Conservation (phyloP, 2,888 invertebrate genomes). For the Agrotis segetum region DNA sequence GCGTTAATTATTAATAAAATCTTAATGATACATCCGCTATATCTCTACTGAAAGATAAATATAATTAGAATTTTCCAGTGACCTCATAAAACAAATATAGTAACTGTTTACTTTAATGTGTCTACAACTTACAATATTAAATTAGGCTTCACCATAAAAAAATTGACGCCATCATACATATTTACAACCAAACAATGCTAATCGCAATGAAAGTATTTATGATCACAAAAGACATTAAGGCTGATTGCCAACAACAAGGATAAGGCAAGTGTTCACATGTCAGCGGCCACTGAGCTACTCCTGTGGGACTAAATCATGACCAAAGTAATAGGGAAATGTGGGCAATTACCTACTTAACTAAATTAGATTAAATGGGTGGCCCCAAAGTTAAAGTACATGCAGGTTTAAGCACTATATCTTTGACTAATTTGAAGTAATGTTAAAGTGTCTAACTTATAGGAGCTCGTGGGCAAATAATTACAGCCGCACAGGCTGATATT, state of each 20-base stretch:
- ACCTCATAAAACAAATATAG: background rate
- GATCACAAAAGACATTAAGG: constrained; percentile 29
- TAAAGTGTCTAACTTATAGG: no score
- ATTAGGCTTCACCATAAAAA: background rate
- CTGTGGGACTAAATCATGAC: constrained; percentile 21
- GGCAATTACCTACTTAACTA: background rate
- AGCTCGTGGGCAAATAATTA: no score
- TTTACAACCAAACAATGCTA: constrained; percentile 15
- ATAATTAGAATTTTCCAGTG: constrained; percentile 4
- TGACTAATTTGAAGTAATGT: no score
- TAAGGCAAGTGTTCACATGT: constrained; percentile 8
- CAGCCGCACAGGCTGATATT: no score
- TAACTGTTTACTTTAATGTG: no score
- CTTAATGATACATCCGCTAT: constrained; percentile 7
- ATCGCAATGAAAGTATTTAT: constrained; percentile 15
- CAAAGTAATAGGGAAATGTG: constrained; percentile 13
- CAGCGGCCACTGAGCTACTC: constrained; percentile 15
- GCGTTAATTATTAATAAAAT: constrained; percentile 28
- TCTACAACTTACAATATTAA: background rate
- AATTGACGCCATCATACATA: constrained; percentile 24
- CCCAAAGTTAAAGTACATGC: no score
- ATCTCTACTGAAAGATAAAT: constrained; percentile 1
- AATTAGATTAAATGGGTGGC: background rate
- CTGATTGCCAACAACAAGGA: no score
- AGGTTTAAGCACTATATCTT: no score